These are phyloP conservation scores for Urocynchramus pylzowi DNA, from an alignment of 2,113 vertebrate species.

Conservation along the genomic window DNA sequence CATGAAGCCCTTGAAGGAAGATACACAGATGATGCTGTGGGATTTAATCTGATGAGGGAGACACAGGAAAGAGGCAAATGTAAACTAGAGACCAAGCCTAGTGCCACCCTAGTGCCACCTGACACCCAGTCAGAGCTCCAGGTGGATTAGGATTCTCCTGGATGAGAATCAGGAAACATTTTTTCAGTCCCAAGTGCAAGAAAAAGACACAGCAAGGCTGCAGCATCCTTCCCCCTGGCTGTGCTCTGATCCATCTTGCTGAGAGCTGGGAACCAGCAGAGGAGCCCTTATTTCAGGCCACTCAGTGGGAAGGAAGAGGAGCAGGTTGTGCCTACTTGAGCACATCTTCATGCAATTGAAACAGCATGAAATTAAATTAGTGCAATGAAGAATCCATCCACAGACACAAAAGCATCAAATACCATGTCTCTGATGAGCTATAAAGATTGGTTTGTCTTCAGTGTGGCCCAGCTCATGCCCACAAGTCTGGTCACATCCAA, in stretches of 20 bases:
- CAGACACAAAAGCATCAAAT: background rate
- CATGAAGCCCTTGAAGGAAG: background rate
- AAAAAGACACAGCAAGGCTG: background rate
- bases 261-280: background rate
- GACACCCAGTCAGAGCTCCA: too few species aligned
- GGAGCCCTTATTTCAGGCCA: background rate
- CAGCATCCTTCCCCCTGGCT: background rate
- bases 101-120: too few species aligned
- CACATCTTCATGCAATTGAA: background rate
- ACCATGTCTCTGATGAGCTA: background rate
- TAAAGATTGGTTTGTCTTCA: background rate
- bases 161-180: background rate
- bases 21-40: background rate
- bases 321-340: background rate
- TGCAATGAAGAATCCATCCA: background rate
- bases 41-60: background rate
- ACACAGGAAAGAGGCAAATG: background rate
- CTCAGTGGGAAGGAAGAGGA: background rate
- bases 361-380: background rate
- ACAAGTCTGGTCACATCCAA: background rate
- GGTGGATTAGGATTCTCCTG: too few species aligned
- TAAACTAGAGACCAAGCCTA: background rate
- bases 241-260: background rate
- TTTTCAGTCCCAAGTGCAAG: background rate
- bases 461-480: background rate